Evolutionary conservation across 2,113 vertebrate species (phyloP), one percentile per base, ranked within the genome.

Genomic region (Callorhinus ursinus): DNA sequence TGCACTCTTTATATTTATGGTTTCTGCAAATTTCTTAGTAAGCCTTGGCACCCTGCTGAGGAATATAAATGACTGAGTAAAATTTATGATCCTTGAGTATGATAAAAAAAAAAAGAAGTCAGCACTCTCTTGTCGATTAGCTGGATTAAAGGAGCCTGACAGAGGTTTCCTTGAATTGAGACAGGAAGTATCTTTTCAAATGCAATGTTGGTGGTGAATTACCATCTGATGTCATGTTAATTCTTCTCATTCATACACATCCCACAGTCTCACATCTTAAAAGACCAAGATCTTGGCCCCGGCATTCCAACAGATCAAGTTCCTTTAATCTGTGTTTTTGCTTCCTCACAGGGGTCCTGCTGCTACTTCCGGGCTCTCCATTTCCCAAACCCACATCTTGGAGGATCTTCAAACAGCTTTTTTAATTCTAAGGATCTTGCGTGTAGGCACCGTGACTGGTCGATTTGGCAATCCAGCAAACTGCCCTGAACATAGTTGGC

Each of bases 11-110:
- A 67, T 88, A 80, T 95, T 96, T 95, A 96, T 85, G 90, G 42
- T 71, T 93, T 91, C 77, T 53, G 87, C 4, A 33, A 74, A 91
- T 93, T 93, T 96, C 89, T 83, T 81, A 95, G 91, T 96, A 88
- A 55, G 86, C 22, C 39, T 79, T n/a, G 86, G 49, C 55, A 67
- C 22, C 22, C 69, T 93, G 81, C 46, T 76, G 61, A 84, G 53
- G 69, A 55, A 57, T 69, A n/a, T 39, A 85, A 89, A 95, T 80
- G 53, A 36, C 10, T 26, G 49, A 89, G 18, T 72, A 59, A 96
- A 93, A 95, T 86, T 36, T 81, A 94, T 76, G 80, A 96, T 65
- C 74, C 80, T 90, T 89, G 42, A 79, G 4, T 18, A 42, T 28
- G 33, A 42, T 55, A 77, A 74, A 39, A 36, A 72, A 76, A 3